Conservation (phyloP, 2,888 invertebrate genomes). For the Troglohyphantes excavatus region DNA sequence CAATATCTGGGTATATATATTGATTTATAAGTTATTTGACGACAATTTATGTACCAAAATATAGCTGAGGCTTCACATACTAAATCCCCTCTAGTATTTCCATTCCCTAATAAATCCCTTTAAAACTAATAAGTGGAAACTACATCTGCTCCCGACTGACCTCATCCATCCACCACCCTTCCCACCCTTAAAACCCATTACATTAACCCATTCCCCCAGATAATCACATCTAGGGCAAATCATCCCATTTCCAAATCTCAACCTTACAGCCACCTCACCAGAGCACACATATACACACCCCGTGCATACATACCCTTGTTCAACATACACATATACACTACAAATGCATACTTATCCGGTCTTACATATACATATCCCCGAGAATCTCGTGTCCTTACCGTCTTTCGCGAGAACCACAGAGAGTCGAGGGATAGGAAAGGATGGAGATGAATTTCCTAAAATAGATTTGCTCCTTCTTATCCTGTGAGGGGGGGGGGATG, state of each 20-base stretch:
- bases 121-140: not conserved
- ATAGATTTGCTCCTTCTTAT: constrained; percentile 60
- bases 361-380: not conserved
- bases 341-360: not conserved
- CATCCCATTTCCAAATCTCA: not conserved
- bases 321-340: not conserved
- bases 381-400: not conserved
- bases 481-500: constrained; percentile 26
- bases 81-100: no score
- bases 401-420: not conserved
- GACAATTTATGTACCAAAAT: no score
- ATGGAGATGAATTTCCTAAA: constrained; percentile 55
- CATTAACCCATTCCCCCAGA: not conserved
- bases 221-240: constrained; percentile 13
- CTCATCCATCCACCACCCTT: not conserved
- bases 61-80: no score
- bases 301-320: not conserved
- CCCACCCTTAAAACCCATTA: not conserved
- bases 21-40: no score
- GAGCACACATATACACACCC: not conserved
- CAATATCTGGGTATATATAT: no score
- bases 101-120: no score
- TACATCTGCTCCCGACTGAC: not conserved
- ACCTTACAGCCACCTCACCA: not conserved
- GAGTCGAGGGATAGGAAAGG: not conserved